Evolutionary conservation across 2,797 vertebrate species (phyloP), one percentile per base, ranked within the genome.

Genomic region (Hafferia zeledoni): DNA sequence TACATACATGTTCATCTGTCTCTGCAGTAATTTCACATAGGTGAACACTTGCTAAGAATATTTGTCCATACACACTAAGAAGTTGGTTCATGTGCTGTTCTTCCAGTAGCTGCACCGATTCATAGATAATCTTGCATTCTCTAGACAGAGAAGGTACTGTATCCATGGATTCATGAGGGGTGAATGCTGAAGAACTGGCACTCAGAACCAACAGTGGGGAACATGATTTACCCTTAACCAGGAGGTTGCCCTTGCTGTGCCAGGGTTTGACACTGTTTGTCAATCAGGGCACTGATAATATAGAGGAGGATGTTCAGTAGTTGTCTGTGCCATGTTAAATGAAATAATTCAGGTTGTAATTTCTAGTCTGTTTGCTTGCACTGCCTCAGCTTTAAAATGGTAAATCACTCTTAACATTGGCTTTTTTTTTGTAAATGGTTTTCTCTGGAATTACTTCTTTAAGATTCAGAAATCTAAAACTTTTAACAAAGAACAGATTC

Each of bases 261-360:
- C 43, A 43, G 53, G n/a, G 33, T 35, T 55, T 35, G 44, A 49
- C 25, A 24, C 33, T 39, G 50, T 27, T 31, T 43, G 35, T 41
- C 64, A 19, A 28, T 24, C 12, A 47, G 57, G 77, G 28, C 43
- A 20, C 44, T 33, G 41, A 19, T 19, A 5, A 19, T 6, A 3
- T 0, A 0, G 19, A 69, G 53, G 39, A 39, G 1, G n/a, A 16
- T 18, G 8, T 11, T 39, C 55, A 60, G 49, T 22, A 53, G 39
- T 74, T 65, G 25, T 52, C 50, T 37, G 37, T 18, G 10, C 33
- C 18, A 16, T 47, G 17, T 9, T 53, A 61, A 57, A 19, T 23
- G 18, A 52, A 94, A n/a, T 46, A 25, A 41, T 65, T 55, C 6
- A 16, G n/a, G 30, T 17, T 83, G 37, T 39, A 12, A 2, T 3